Evolutionary conservation across 2,797 vertebrate species (phyloP).

Genomic region (Enteromius unitaeniatus): DNA sequence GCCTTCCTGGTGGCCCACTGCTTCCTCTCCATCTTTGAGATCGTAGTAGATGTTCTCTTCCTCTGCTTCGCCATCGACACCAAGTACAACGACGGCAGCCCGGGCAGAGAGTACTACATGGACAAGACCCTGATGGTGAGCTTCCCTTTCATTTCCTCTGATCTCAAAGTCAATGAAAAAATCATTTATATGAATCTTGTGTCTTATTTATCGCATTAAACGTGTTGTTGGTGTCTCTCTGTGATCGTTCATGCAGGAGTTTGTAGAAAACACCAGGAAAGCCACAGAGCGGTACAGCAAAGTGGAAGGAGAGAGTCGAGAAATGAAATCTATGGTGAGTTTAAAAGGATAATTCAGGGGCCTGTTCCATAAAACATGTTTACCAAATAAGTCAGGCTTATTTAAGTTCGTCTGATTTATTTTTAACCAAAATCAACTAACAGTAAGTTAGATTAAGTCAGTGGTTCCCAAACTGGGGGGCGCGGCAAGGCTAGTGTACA

Average conservation of each 20-base stretch:
- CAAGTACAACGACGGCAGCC: conserved; percentile 95
- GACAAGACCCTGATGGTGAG: conserved; percentile 97
- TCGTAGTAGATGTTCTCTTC: conserved; percentile 97
- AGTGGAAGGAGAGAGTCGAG: conserved; percentile 80
- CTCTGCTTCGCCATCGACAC: conserved; percentile 97
- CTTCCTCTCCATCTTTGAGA: conserved; percentile 98
- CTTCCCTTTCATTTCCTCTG: neutral
- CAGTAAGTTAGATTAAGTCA: too few relatives aligned
- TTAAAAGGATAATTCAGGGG: conserved; percentile 25
- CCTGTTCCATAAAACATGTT: too few relatives aligned
- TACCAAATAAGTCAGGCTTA: too few relatives aligned
- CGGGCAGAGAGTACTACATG: conserved; percentile 95
- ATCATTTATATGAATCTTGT: neutral
- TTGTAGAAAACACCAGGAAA: conserved; percentile 91
- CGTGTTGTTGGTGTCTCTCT: conserved; percentile 24
- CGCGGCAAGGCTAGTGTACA: too few relatives aligned
- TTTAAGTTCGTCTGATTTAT: too few relatives aligned
- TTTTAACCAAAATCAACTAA: neutral
- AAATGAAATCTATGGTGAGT: conserved; percentile 96
- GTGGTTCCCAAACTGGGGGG: too few relatives aligned
- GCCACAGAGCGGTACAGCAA: conserved; percentile 77
- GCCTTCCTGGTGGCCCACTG: conserved; percentile 98
- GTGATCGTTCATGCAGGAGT: conserved; percentile 81
- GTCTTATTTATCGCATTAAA: neutral
- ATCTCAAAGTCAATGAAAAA: neutral